These are phyloP conservation scores for Peromyscus leucopus DNA, from an alignment of 2,113 vertebrate species.

Conservation along the genomic window DNA sequence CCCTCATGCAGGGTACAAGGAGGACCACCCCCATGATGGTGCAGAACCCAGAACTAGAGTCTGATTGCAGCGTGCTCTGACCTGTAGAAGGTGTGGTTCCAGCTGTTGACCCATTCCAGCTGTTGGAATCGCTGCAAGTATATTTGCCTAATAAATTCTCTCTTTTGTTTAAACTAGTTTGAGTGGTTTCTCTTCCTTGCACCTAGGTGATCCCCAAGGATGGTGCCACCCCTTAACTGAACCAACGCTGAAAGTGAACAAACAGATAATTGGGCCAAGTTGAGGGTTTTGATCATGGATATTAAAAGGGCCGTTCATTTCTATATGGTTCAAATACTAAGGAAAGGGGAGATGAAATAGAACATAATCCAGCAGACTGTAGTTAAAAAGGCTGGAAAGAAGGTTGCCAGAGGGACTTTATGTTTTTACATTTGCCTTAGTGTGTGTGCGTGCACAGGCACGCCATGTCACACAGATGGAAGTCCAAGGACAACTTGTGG, in stretches of 20 bases:
- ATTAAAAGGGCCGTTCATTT: not conserved
- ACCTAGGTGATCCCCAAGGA: not conserved
- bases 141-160: conserved; percentile 79
- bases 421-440: not conserved
- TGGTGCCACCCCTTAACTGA: not conserved
- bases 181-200: conserved; percentile 78
- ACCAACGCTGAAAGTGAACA: conserved; percentile 32
- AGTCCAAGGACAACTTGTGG: not conserved
- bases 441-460: not conserved
- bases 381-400: not conserved
- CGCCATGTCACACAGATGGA: not conserved
- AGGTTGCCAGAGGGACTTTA: not conserved
- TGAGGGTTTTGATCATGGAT: not conserved
- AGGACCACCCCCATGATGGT: not conserved
- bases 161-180: conserved; percentile 70
- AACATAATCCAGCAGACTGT: not conserved
- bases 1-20: not conserved
- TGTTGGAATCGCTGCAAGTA: conserved; percentile 57
- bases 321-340: not conserved
- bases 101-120: not conserved
- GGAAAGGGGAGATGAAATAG: not conserved
- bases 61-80: not conserved
- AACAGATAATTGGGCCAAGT: not conserved
- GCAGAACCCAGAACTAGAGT: conserved; percentile 63
- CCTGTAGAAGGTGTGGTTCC: conserved; percentile 29